These are phyloP conservation scores for Poicephalus meyeri DNA, from an alignment of 2,113 vertebrate genomes.

Conservation along the genomic window DNA sequence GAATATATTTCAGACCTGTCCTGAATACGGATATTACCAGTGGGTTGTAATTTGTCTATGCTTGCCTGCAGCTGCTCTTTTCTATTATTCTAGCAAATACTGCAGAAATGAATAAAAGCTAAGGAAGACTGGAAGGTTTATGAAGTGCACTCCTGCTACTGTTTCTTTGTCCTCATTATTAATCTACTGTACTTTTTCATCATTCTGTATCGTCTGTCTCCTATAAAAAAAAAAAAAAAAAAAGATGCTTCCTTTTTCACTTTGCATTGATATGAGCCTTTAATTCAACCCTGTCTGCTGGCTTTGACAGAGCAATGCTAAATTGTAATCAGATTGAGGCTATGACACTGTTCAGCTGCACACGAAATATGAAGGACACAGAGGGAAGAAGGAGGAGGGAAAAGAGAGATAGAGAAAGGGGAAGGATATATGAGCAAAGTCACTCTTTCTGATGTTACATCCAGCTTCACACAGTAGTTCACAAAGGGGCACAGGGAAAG, in stretches of 20 bases:
- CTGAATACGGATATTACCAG: neutral
- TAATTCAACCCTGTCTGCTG: conserved; percentile 3
- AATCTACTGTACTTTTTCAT: neutral
- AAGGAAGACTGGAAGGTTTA: neutral
- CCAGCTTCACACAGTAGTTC: neutral
- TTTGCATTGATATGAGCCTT: neutral
- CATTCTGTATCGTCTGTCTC: neutral
- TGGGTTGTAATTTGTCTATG: neutral
- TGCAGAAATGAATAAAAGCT: conserved; percentile 9
- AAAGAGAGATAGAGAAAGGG: neutral
- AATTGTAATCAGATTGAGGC: neutral
- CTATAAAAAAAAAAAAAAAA: neutral
- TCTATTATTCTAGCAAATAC: conserved; percentile 16
- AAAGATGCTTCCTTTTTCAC: neutral
- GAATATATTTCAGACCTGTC: neutral
- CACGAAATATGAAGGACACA: neutral
- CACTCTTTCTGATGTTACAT: neutral
- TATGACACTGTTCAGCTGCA: neutral
- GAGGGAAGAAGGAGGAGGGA: neutral
- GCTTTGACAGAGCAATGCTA: neutral
- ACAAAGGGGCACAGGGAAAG: neutral
- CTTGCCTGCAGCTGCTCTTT: conserved; percentile 7
- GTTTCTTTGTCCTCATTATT: conserved; percentile 24
- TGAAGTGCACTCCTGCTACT: neutral
- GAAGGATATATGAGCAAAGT: neutral